A percentile compares a stretch with the other conserved stretches of the same genome.
phyloP scores from a whole-genome alignment of 2,113 vertebrate genomes.

The Spilogale gracilis region DNA sequence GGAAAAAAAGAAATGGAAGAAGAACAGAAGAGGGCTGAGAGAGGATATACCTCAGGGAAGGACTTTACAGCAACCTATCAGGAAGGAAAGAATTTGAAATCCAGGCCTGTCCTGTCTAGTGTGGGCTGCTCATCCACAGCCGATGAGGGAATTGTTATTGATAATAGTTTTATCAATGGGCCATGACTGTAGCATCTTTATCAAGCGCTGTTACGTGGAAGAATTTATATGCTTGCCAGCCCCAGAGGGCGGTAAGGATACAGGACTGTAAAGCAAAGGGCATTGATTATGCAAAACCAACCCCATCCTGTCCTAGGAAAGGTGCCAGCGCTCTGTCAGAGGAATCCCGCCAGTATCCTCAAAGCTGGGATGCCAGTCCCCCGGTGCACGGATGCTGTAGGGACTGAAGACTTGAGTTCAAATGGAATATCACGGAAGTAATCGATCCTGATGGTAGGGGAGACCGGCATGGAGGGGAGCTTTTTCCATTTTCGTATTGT shows the following conservation, averaged over 20 bases:
- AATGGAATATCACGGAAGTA: neutral
- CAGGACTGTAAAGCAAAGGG: slow-evolving; percentile 44
- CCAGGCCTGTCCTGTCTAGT: neutral
- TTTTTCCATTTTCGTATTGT: slow-evolving; percentile 68
- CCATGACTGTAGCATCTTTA: slow-evolving; percentile 29
- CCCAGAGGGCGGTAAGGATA: neutral
- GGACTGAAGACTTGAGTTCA: neutral
- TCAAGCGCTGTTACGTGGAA: neutral
- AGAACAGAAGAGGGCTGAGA: neutral
- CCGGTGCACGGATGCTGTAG: rapidly evolving
- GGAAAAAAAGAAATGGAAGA: neutral
- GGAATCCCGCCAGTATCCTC: neutral
- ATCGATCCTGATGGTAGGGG: neutral
- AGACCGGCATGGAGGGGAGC: slow-evolving; percentile 44
- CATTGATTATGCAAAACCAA: slow-evolving; percentile 41
- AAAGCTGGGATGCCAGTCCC: neutral
- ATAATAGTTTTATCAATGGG: slow-evolving; percentile 53
- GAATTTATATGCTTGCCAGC: slow-evolving; percentile 21
- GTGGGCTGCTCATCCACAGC: neutral
- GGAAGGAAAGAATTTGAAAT: neutral
- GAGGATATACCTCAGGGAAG: neutral
- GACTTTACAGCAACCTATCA: neutral
- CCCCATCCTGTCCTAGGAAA: neutral
- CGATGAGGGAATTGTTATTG: slow-evolving; percentile 7
- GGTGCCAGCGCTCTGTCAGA: neutral